Evolutionary conservation across 1,140 invertebrate species (phyloP).

Genomic region (Apis dorsata): DNA sequence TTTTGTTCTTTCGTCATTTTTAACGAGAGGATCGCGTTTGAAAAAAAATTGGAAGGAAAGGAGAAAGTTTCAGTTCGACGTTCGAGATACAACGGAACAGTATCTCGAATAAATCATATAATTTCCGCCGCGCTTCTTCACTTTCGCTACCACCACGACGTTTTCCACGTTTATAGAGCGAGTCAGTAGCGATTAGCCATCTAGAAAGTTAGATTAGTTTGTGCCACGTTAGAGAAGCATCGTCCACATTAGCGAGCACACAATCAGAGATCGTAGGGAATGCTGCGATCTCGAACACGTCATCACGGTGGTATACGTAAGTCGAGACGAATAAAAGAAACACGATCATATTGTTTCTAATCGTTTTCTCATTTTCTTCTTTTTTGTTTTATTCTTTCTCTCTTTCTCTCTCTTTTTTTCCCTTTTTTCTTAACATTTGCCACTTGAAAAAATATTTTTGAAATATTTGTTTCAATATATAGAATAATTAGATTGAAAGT

Average conservation of each 20-base stretch:
- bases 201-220: conserved; percentile 30
- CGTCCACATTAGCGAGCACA: conserved; percentile 9
- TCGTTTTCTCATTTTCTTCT: conserved; percentile 5
- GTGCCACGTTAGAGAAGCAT: background rate
- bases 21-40: no score
- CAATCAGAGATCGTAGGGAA: conserved; percentile 4
- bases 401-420: no score
- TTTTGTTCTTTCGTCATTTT: no score
- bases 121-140: background rate
- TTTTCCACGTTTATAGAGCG: background rate
- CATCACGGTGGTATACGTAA: conserved; percentile 26
- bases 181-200: conserved; percentile 8
- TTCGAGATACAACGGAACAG: no score
- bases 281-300: conserved; percentile 22
- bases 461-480: no score
- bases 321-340: conserved; percentile 20
- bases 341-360: background rate
- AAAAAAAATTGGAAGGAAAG: no score
- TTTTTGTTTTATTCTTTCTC: background rate
- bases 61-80: no score
- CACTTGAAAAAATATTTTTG: no score
- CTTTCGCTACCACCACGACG: background rate
- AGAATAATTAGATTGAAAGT: no score
- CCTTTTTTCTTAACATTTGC: background rate
- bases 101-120: background rate